phyloP scores from a whole-genome alignment of 2,888 invertebrate species.

The Alloplasta piceator region DNA sequence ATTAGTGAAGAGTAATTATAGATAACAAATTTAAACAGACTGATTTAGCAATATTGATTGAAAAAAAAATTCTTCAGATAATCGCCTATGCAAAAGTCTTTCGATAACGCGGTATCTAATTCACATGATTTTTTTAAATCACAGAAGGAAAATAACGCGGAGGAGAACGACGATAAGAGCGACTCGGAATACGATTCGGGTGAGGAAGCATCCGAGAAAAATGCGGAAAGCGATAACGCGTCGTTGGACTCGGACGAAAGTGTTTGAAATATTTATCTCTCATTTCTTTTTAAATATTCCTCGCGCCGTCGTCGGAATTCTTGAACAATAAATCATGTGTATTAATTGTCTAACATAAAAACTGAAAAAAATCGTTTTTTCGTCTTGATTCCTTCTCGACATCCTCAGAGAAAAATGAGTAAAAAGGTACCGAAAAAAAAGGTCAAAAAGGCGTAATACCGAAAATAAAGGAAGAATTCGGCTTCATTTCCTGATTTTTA shows the following conservation, averaged over 20 bases:
- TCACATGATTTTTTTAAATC: not conserved
- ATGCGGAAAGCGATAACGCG: conserved; percentile 62
- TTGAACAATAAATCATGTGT: not conserved
- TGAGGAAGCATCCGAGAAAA: conserved; percentile 59
- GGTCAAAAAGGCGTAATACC: no score
- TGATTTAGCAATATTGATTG: no score
- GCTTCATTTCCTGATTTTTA: no score
- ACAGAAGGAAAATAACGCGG: conserved; percentile 27
- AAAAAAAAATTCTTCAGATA: no score
- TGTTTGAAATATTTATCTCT: conserved; percentile 30
- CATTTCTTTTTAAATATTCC: conserved; percentile 5
- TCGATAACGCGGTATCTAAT: no score
- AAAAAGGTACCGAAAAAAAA: no score
- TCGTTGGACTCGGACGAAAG: conserved; percentile 54
- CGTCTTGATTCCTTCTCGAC: no score
- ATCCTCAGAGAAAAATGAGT: no score
- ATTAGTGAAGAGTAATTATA: no score
- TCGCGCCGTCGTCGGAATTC: not conserved
- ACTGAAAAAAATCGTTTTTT: not conserved
- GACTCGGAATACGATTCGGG: conserved; percentile 66
- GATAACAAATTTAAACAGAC: no score
- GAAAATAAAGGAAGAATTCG: no score
- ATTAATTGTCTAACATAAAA: not conserved
- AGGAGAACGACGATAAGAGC: conserved; percentile 51
- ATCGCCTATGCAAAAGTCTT: no score